Conservation (phyloP, 1,140 invertebrate species). For the Octopus sinensis region DNA sequence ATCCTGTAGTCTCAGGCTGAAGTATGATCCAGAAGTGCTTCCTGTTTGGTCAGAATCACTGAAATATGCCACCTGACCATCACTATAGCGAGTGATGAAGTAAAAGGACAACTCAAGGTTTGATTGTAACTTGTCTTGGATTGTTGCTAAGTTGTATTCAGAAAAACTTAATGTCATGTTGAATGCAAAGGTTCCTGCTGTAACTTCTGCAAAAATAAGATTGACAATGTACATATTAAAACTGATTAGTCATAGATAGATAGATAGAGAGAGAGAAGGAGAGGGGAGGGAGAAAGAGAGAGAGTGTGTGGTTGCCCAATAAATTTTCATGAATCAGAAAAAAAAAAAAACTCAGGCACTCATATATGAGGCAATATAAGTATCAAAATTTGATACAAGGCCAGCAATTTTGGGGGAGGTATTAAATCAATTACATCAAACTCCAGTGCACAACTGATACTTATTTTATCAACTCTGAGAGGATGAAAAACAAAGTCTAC, state of each 20-base stretch:
- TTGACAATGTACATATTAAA: too few species aligned
- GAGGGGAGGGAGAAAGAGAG: not conserved
- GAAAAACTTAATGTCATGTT: constrained; percentile 24
- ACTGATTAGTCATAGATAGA: too few species aligned
- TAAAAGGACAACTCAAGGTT: constrained; percentile 87
- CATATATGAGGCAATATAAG: too few species aligned
- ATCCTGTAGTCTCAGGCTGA: constrained; percentile 64
- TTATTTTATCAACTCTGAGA: too few species aligned
- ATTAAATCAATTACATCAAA: too few species aligned
- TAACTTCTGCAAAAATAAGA: constrained; percentile 35
- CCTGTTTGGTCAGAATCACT: constrained; percentile 56
- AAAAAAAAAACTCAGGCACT: too few species aligned
- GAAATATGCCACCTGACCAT: constrained; percentile 84
- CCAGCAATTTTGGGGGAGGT: too few species aligned
- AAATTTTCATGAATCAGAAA: too few species aligned
- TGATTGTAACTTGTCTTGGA: constrained; percentile 15
- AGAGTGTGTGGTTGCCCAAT: too few species aligned
- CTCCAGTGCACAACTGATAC: too few species aligned
- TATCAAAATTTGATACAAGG: too few species aligned
- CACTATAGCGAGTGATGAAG: constrained; percentile 76
- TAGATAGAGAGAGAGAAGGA: not conserved
- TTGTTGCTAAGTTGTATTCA: constrained; percentile 25
- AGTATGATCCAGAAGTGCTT: constrained; percentile 22
- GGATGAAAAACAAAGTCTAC: too few species aligned
- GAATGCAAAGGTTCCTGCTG: constrained; percentile 36